phyloP scores from a whole-genome alignment of 2,888 invertebrate genomes.

The Chrysodeixis includens region DNA sequence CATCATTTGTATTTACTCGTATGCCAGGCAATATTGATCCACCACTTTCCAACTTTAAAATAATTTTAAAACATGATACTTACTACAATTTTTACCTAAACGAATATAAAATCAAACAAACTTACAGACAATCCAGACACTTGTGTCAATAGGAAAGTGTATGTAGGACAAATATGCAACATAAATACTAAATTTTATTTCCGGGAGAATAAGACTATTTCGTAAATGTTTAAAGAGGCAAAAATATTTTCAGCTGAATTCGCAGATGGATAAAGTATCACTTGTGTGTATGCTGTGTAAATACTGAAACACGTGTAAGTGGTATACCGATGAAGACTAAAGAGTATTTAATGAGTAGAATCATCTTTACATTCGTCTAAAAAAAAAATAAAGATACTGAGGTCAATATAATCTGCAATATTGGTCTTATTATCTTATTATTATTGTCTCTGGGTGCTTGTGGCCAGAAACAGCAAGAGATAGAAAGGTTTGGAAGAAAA shows the following conservation, averaged over 20 bases:
- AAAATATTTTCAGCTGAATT: not conserved
- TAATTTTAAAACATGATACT: no score
- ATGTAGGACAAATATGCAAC: constrained; percentile 39
- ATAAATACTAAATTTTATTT: constrained; percentile 28
- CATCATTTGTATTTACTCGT: no score
- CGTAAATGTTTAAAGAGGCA: constrained; percentile 8
- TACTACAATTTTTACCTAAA: no score
- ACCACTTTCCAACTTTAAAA: no score
- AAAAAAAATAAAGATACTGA: no score
- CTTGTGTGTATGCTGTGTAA: not conserved
- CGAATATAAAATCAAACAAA: constrained; percentile 33
- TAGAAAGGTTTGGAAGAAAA: no score
- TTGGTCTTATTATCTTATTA: no score
- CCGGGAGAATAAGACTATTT: constrained; percentile 22
- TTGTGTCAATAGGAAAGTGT: constrained; percentile 51
- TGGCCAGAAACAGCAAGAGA: no score
- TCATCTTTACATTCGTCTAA: no score
- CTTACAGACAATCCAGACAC: constrained; percentile 28
- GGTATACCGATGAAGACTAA: not conserved
- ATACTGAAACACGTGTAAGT: not conserved
- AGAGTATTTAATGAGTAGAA: not conserved
- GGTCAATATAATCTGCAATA: no score
- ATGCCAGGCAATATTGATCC: no score
- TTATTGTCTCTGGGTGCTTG: no score
- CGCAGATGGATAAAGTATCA: not conserved